A percentile compares a stretch with the other conserved stretches of the same genome.
These are phyloP conservation scores for Archivesica marissinica DNA, from an alignment of 1,140 invertebrate species.

Conservation along the genomic window DNA sequence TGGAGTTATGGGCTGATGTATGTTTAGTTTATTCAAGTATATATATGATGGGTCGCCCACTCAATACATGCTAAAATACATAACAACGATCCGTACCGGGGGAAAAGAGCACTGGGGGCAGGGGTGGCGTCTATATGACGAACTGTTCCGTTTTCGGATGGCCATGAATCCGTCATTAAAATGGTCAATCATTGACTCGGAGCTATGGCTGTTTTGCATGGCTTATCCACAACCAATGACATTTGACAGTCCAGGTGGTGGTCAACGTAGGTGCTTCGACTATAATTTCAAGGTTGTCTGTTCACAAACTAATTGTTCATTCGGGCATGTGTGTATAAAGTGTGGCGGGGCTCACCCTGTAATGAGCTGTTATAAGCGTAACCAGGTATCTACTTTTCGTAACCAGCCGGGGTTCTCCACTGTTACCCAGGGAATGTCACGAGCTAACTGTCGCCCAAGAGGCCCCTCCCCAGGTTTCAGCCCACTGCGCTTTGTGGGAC, in stretches of 20 bases:
- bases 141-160: background rate
- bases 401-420: background rate
- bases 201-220: background rate
- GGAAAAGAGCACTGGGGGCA: background rate
- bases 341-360: background rate
- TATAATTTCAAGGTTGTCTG: background rate
- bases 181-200: background rate
- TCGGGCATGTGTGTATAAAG: background rate
- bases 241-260: background rate
- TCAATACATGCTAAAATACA: background rate
- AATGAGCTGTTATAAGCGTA: background rate
- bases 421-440: background rate
- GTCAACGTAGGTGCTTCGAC: background rate
- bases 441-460: background rate
- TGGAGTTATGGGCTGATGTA: too few relatives aligned
- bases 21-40: too few relatives aligned
- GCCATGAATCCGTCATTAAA: background rate
- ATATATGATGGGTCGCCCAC: too few relatives aligned
- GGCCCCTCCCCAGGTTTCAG: background rate
- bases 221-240: background rate
- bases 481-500: background rate
- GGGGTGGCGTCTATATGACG: conserved; percentile 4
- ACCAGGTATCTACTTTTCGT: background rate
- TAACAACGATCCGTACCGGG: background rate
- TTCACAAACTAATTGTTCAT: background rate